Conservation (phyloP, 2,113 vertebrate genomes). For the Caranx melampygus region DNA sequence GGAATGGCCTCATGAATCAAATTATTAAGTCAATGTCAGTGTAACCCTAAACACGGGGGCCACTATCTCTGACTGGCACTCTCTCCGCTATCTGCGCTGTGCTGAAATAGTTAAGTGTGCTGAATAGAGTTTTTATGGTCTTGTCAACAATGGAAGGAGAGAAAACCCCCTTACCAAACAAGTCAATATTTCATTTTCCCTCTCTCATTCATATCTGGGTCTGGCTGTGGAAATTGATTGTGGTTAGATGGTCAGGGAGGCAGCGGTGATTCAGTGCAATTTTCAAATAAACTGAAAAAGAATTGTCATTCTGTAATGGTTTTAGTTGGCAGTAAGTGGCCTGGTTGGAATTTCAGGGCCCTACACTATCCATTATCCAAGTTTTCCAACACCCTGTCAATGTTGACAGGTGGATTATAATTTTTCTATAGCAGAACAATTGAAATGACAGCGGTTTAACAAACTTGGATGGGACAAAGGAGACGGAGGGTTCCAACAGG, state of each 20-base stretch:
- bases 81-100: slow-evolving; percentile 24
- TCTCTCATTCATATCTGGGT: slow-evolving; percentile 59
- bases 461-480: slow-evolving; percentile 83
- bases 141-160: slow-evolving; percentile 61
- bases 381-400: slow-evolving; percentile 81
- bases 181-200: slow-evolving; percentile 73
- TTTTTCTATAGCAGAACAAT: slow-evolving; percentile 81
- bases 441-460: slow-evolving; percentile 82
- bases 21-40: slow-evolving; percentile 79
- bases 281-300: slow-evolving; percentile 77
- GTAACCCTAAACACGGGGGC: slow-evolving; percentile 72
- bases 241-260: slow-evolving; percentile 66
- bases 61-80: slow-evolving; percentile 42
- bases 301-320: slow-evolving; percentile 78
- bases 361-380: slow-evolving; percentile 77
- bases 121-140: slow-evolving; percentile 53
- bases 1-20: slow-evolving; percentile 80
- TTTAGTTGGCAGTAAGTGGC: slow-evolving; percentile 77
- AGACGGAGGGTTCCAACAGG: slow-evolving; percentile 76
- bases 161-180: slow-evolving; percentile 60
- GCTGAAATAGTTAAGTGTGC: slow-evolving; percentile 59
- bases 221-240: slow-evolving; percentile 73
- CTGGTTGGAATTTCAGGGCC: slow-evolving; percentile 74
- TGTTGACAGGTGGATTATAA: slow-evolving; percentile 84
- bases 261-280: slow-evolving; percentile 70